Evolutionary conservation across 2,797 vertebrate genomes (phyloP).

Genomic region (Adelosebastes latens): DNA sequence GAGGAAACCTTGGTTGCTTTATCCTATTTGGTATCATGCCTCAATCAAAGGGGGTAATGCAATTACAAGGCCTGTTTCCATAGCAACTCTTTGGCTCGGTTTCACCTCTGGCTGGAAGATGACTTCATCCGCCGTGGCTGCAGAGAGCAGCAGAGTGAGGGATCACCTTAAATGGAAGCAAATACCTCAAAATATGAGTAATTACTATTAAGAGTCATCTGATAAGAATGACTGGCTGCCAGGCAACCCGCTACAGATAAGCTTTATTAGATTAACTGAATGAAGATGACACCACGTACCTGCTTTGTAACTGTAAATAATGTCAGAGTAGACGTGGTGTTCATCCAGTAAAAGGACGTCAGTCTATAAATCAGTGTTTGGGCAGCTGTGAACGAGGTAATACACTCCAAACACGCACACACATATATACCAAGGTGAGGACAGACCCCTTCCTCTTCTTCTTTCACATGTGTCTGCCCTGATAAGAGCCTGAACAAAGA

Average conservation of each 20-base stretch:
- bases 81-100: conserved; percentile 64
- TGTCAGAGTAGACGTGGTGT: neutral
- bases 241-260: neutral
- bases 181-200: neutral
- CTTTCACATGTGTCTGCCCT: conserved; percentile 36
- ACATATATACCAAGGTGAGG: conserved; percentile 28
- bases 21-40: conserved; percentile 25
- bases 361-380: conserved; percentile 47
- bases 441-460: conserved; percentile 46
- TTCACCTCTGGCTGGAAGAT: conserved; percentile 41
- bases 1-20: neutral
- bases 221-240: neutral
- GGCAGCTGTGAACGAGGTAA: conserved; percentile 51
- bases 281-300: neutral
- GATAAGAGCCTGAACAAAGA: conserved; percentile 70
- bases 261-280: neutral
- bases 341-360: neutral
- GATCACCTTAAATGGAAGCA: conserved; percentile 50
- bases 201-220: neutral
- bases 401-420: conserved; percentile 8
- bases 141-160: conserved; percentile 7
- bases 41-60: conserved; percentile 59
- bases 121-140: conserved; percentile 37
- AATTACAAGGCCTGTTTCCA: conserved; percentile 74
- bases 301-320: neutral